These are phyloP conservation scores for Lasioglossum villosulum DNA, from an alignment of 2,888 invertebrate species.

Conservation along the genomic window DNA sequence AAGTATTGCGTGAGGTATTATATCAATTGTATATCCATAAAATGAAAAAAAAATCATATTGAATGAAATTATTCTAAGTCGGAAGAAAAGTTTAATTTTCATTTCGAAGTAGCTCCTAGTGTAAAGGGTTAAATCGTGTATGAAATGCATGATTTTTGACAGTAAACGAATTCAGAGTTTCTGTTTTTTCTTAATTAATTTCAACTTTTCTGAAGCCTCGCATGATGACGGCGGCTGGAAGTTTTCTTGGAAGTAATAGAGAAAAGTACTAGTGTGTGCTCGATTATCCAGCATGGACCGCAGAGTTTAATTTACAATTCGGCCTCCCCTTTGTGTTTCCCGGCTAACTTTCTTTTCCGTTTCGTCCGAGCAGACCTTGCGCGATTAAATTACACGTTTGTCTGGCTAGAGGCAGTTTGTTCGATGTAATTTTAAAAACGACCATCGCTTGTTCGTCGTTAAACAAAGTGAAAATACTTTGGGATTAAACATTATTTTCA, in stretches of 20 bases:
- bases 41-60: too few relatives aligned
- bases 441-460: not conserved
- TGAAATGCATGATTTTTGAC: too few relatives aligned
- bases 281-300: not conserved
- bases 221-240: not conserved
- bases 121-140: too few relatives aligned
- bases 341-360: not conserved
- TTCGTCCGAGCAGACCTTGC: not conserved
- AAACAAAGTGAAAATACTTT: not conserved
- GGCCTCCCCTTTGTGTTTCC: not conserved
- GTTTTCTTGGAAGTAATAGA: not conserved
- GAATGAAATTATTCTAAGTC: too few relatives aligned
- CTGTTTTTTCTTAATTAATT: too few relatives aligned
- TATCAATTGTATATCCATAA: too few relatives aligned
- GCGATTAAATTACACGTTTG: conserved; percentile 7
- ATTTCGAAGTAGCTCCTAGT: too few relatives aligned
- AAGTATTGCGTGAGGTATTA: too few relatives aligned
- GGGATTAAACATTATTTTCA: not conserved
- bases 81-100: too few relatives aligned
- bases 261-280: not conserved
- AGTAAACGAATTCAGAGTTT: too few relatives aligned
- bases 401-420: not conserved
- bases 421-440: not conserved
- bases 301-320: not conserved
- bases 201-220: too few relatives aligned